phyloP scores from a whole-genome alignment of 2,888 invertebrate species.

The Corbicula japonica region DNA sequence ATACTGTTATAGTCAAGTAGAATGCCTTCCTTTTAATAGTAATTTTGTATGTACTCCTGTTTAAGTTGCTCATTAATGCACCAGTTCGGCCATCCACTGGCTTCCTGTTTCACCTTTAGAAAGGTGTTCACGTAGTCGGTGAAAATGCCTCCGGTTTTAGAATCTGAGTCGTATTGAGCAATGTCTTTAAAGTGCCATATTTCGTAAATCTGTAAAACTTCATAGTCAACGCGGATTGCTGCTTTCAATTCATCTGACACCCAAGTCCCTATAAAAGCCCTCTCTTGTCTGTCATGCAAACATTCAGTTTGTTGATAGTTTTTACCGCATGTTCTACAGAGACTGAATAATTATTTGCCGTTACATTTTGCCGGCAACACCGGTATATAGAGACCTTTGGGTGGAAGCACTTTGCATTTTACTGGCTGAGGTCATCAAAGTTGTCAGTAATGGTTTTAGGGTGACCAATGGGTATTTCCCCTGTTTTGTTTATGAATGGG shows the following conservation, averaged over 20 bases:
- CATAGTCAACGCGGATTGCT: slow-evolving; percentile 14
- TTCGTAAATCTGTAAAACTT: slow-evolving; percentile 11
- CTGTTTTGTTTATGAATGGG: slow-evolving; percentile 27
- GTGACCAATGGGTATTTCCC: slow-evolving; percentile 17
- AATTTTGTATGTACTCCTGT: too few relatives aligned
- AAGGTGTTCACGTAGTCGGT: too few relatives aligned
- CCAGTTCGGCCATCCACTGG: too few relatives aligned
- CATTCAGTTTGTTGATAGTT: slow-evolving; percentile 66
- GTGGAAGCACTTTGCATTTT: slow-evolving; percentile 27
- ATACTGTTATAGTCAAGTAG: too few relatives aligned
- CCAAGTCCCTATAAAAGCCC: slow-evolving; percentile 82
- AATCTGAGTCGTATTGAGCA: slow-evolving; percentile 8
- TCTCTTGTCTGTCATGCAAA: slow-evolving; percentile 70
- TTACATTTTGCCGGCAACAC: slow-evolving; percentile 18
- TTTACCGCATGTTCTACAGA: slow-evolving; percentile 74
- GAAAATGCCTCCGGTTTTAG: slow-evolving; percentile 15
- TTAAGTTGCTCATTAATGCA: too few relatives aligned
- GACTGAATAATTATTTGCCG: slow-evolving; percentile 79
- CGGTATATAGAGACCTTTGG: slow-evolving; percentile 6
- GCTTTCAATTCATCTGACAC: slow-evolving; percentile 78
- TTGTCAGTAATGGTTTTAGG: slow-evolving; percentile 25
- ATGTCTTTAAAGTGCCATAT: slow-evolving; percentile 22
- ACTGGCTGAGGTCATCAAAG: slow-evolving; percentile 16
- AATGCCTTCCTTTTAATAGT: too few relatives aligned
- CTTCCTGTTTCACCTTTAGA: too few relatives aligned